These are phyloP conservation scores for Brenthis hecate DNA, from an alignment of 2,888 invertebrate species.

Conservation along the genomic window DNA sequence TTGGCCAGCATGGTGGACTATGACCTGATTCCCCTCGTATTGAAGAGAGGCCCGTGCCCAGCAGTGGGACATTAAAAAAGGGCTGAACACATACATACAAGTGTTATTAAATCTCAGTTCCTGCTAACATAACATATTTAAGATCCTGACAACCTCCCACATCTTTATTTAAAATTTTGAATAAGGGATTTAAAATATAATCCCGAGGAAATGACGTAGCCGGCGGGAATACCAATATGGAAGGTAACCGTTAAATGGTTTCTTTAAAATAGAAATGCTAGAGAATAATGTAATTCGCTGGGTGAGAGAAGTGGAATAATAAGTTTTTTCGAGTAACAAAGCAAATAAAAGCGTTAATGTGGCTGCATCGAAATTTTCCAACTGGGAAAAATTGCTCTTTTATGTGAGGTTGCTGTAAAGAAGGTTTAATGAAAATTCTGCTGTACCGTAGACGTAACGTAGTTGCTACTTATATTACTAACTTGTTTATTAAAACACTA, in stretches of 20 bases:
- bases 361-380: conserved; percentile 78
- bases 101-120: conserved; percentile 1
- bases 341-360: conserved; percentile 77
- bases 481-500: conserved; percentile 37
- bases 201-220: conserved; percentile 29
- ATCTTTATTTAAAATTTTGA: conserved; percentile 28
- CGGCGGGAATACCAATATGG: conserved; percentile 37
- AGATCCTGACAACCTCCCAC: conserved; percentile 10
- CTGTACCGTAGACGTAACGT: conserved; percentile 41
- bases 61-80: no score
- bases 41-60: no score
- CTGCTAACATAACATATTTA: conserved; percentile 11
- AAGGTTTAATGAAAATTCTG: conserved; percentile 77
- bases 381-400: conserved; percentile 76
- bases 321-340: conserved; percentile 75
- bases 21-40: no score
- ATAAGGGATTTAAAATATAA: conserved; percentile 32
- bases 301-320: conserved; percentile 74
- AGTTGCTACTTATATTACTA: conserved; percentile 36
- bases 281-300: conserved; percentile 72
- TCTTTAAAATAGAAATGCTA: conserved; percentile 63
- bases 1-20: no score
- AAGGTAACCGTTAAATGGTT: conserved; percentile 48
- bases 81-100: no score
- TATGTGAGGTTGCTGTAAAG: conserved; percentile 70